These are phyloP conservation scores for Drosophila tanythrix DNA, from an alignment of 2,888 invertebrate species.

Conservation along the genomic window DNA sequence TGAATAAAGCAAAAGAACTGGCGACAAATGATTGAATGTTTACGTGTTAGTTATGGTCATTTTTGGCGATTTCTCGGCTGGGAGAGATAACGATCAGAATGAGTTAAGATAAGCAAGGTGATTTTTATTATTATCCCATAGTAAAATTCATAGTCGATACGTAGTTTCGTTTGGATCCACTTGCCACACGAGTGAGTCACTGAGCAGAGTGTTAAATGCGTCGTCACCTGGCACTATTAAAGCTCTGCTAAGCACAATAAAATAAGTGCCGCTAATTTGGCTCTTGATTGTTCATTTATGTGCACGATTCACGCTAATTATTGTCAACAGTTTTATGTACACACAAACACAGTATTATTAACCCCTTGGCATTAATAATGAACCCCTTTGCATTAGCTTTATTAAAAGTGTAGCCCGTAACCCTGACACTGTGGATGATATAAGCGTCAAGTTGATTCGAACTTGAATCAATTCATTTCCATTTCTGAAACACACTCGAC, in stretches of 20 bases:
- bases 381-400: constrained; percentile 61
- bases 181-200: constrained; percentile 26
- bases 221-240: constrained; percentile 46
- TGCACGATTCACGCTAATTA: constrained; percentile 54
- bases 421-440: constrained; percentile 6
- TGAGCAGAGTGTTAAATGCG: background rate
- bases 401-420: constrained; percentile 52
- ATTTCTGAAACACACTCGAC: constrained; percentile 9
- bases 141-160: background rate
- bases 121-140: constrained; percentile 3
- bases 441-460: constrained; percentile 16
- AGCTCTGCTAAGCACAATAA: constrained; percentile 51
- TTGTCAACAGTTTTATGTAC: constrained; percentile 46
- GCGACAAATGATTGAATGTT: background rate
- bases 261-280: constrained; percentile 68
- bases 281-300: constrained; percentile 69
- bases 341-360: constrained; percentile 53
- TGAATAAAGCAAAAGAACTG: background rate
- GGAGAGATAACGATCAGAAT: background rate
- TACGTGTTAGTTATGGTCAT: background rate
- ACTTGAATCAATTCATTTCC: constrained; percentile 25
- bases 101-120: background rate
- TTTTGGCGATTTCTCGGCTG: background rate
- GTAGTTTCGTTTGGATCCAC: background rate
- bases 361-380: constrained; percentile 55